Conservation (phyloP, 2,797 vertebrate species). For the Oceanodroma leucorhoa region DNA sequence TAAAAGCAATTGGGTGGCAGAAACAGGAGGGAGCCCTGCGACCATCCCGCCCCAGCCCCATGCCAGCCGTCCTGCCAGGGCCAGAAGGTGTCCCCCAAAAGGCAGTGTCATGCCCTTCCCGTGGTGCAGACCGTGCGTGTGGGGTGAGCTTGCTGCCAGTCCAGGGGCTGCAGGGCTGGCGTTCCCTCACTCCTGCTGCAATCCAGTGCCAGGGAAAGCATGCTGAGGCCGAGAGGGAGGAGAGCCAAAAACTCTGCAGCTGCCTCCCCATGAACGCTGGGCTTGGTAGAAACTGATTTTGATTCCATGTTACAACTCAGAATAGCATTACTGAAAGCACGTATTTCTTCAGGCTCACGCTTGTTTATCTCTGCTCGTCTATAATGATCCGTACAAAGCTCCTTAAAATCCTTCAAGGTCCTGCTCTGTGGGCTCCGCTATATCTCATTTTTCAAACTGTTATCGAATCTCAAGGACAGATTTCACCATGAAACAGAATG, state of each 20-base stretch:
- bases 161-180: neutral
- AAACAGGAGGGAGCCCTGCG: neutral
- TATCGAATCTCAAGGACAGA: neutral
- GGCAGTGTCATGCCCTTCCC: rapidly evolving
- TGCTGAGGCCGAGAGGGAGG: neutral
- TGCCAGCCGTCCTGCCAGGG: neutral
- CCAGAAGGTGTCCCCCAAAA: neutral
- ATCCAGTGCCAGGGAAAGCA: neutral
- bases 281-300: neutral
- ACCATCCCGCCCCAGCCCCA: neutral
- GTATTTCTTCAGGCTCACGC: neutral
- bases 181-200: neutral
- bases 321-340: neutral
- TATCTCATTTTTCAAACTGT: neutral
- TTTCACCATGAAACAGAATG: neutral
- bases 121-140: rapidly evolving
- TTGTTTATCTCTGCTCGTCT: neutral
- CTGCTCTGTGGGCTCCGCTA: neutral
- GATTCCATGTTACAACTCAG: neutral
- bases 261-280: rapidly evolving
- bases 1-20: neutral
- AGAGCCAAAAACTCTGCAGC: neutral
- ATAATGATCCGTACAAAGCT: rapidly evolving
- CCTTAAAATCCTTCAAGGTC: neutral
- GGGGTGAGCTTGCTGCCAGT: neutral